A percentile compares a stretch with the other conserved stretches of the same genome.
Conservation (phyloP, 2,888 invertebrate genomes). For the Stegophylla sp. region DNA sequence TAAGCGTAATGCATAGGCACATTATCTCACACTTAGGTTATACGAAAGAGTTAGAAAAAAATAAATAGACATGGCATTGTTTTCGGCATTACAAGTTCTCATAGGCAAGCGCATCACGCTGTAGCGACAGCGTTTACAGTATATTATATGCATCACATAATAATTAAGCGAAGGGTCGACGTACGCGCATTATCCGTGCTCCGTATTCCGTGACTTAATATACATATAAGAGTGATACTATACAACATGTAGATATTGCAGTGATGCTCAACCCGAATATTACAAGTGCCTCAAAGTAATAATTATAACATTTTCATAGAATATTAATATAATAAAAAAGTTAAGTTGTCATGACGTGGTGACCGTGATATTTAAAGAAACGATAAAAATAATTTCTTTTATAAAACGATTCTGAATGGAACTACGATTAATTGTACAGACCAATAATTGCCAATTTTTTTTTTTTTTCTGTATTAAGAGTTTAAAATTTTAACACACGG, state of each 20-base stretch:
- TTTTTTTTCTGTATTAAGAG: no score
- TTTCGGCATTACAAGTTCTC: slow-evolving; percentile 9
- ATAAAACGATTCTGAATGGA: no score
- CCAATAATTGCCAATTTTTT: no score
- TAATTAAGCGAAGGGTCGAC: slow-evolving; percentile 29
- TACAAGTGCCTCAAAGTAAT: no score
- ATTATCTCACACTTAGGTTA: background rate
- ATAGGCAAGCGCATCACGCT: background rate
- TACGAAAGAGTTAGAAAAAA: background rate
- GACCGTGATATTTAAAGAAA: no score
- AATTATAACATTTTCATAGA: no score
- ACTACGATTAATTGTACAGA: no score
- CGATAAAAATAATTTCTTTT: no score
- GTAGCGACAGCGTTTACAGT: background rate
- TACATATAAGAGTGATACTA: background rate
- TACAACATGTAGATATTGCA: background rate
- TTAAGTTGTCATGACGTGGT: no score
- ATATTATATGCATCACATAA: background rate
- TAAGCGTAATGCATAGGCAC: background rate
- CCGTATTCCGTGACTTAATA: slow-evolving; percentile 42
- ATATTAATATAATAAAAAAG: no score
- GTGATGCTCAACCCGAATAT: no score
- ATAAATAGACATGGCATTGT: background rate
- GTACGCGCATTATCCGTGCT: slow-evolving; percentile 14
- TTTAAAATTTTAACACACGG: no score